Percentiles rank a stretch among this genome's conserved stretches.
Evolutionary conservation across 2,797 vertebrate species (phyloP).

Genomic region (Corythornis leucogaster): DNA sequence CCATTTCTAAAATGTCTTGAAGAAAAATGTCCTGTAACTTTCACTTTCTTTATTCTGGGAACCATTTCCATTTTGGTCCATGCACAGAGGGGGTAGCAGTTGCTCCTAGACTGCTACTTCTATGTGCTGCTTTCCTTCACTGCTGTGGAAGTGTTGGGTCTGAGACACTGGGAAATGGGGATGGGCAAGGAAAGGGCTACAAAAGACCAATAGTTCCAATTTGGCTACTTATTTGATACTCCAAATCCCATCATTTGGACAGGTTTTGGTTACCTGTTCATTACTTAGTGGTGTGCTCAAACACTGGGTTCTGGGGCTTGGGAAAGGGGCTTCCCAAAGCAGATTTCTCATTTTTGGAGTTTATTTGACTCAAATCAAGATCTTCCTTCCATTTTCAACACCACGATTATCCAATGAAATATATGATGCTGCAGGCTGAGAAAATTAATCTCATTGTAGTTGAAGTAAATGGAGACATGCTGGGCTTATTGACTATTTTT

Average conservation of each 20-base stretch:
- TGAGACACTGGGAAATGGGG: not conserved
- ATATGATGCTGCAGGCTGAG: not conserved
- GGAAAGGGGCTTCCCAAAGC: not conserved
- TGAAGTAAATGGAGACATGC: not conserved
- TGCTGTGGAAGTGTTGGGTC: not conserved
- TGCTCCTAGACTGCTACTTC: not conserved
- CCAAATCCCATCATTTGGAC: not conserved
- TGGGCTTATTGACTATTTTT: not conserved
- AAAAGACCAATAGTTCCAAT: not conserved
- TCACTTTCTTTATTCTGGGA: not conserved
- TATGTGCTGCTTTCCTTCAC: not conserved
- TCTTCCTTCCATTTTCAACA: not conserved
- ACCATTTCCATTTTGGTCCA: not conserved
- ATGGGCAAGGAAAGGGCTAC: not conserved
- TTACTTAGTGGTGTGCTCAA: not conserved
- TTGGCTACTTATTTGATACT: not conserved
- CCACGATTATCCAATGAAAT: not conserved
- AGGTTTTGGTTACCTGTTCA: not conserved
- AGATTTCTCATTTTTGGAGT: not conserved
- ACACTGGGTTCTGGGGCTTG: not conserved
- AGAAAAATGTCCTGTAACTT: not conserved
- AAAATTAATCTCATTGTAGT: not conserved
- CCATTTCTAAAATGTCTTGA: not conserved
- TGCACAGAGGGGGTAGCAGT: accelerated
- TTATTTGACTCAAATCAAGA: not conserved